Evolutionary conservation across 2,797 vertebrate species (phyloP).

Genomic region (Sciurus carolinensis): DNA sequence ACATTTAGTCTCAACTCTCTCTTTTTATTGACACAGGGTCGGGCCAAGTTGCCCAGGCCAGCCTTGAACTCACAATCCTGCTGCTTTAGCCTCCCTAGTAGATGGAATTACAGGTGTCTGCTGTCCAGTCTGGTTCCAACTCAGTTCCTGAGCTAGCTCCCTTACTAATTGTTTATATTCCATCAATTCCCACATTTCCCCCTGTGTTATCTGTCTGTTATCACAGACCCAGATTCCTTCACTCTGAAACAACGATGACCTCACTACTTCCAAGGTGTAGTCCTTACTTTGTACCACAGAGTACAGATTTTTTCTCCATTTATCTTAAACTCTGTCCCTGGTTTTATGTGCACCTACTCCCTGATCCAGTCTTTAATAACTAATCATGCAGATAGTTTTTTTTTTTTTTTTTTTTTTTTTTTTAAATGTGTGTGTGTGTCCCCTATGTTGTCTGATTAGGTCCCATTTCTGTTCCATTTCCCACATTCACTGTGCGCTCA

Average conservation of each 20-base stretch:
- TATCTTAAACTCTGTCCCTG: not conserved
- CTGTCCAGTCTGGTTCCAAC: not conserved
- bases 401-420: too few relatives aligned
- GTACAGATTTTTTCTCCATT: not conserved
- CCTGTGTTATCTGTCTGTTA: not conserved
- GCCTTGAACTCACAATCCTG: not conserved
- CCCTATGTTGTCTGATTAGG: not conserved
- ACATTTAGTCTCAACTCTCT: not conserved
- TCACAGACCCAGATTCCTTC: not conserved
- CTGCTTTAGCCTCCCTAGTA: too few relatives aligned
- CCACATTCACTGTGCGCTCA: not conserved
- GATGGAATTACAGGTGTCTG: not conserved
- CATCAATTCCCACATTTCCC: rapidly evolving
- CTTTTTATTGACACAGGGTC: not conserved
- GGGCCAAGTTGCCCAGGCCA: not conserved
- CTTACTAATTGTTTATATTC: not conserved
- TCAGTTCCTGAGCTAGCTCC: not conserved
- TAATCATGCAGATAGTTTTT: not conserved
- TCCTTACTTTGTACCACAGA: not conserved
- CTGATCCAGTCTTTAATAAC: not conserved
- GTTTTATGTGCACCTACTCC: not conserved
- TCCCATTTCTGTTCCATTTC: not conserved
- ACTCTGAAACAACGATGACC: not conserved
- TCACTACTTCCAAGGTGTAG: not conserved
- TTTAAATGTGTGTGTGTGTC: not conserved